Conservation (phyloP, 2,113 vertebrate species). For the Scortum barcoo region DNA sequence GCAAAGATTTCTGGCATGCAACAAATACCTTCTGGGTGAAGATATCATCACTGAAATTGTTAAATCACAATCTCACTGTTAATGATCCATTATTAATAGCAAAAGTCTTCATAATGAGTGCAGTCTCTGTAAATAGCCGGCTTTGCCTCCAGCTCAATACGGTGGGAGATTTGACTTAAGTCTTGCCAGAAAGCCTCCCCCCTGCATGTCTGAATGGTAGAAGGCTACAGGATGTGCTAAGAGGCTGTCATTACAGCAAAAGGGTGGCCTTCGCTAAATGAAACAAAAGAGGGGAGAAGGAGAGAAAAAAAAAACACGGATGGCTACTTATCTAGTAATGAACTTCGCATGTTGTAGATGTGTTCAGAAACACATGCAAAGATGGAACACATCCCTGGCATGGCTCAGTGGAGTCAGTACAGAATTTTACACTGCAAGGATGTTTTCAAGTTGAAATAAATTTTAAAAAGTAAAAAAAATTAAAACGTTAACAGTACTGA, state of each 20-base stretch:
- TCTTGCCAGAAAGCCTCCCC: constrained; percentile 48
- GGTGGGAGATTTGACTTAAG: constrained; percentile 43
- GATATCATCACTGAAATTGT: constrained; percentile 6
- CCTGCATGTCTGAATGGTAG: constrained; percentile 33
- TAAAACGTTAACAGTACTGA: not conserved
- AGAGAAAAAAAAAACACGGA: constrained; percentile 36
- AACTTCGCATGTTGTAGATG: constrained; percentile 33
- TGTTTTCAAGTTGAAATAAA: not conserved
- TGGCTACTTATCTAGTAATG: constrained; percentile 23
- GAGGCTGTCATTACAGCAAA: constrained; percentile 40
- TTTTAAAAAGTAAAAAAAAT: not conserved
- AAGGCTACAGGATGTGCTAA: constrained; percentile 41
- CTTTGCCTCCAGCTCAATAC: constrained; percentile 22
- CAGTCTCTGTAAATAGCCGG: not conserved
- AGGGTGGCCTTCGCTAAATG: constrained; percentile 39
- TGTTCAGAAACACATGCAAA: constrained; percentile 7
- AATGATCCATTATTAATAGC: constrained; percentile 40
- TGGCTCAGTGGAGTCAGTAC: not conserved
- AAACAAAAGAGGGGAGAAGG: constrained; percentile 32
- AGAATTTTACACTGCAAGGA: not conserved
- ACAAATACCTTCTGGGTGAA: not conserved
- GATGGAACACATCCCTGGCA: constrained; percentile 40
- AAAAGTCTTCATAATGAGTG: constrained; percentile 19
- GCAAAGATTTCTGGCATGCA: not conserved
- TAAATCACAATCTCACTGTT: constrained; percentile 19